These are phyloP conservation scores for Nasonia longicornis DNA, from an alignment of 1,140 invertebrate genomes.

Conservation along the genomic window DNA sequence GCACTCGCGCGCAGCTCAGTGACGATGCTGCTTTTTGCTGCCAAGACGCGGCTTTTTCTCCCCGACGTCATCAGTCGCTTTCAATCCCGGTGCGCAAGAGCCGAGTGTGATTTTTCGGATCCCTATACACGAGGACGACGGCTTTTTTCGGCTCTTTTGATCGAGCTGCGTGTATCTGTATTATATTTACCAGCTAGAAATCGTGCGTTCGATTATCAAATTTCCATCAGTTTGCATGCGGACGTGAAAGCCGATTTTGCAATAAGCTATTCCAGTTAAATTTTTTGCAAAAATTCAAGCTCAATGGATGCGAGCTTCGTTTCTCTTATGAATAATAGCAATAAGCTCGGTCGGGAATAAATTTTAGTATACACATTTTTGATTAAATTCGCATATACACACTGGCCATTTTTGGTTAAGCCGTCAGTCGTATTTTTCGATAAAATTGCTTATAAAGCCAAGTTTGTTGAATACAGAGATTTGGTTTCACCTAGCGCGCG, in stretches of 20 bases:
- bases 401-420: neutral
- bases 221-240: too few relatives aligned
- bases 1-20: neutral
- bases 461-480: neutral
- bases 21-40: neutral
- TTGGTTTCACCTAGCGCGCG: neutral
- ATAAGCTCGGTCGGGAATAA: too few relatives aligned
- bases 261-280: too few relatives aligned
- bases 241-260: too few relatives aligned
- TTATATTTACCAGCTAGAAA: too few relatives aligned
- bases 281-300: too few relatives aligned
- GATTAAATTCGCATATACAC: neutral
- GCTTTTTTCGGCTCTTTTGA: neutral
- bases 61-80: neutral
- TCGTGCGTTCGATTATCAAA: too few relatives aligned
- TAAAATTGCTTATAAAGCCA: neutral
- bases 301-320: too few relatives aligned
- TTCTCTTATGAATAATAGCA: too few relatives aligned
- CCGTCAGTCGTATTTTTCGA: neutral
- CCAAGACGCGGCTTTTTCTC: neutral
- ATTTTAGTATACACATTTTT: neutral
- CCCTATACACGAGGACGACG: neutral
- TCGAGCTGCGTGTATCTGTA: too few relatives aligned
- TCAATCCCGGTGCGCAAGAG: neutral
- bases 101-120: constrained; percentile 1